Base-by-base conservation (phyloP, 2,888 invertebrate genomes). In the Perizoma flavofasciatum region DNA sequence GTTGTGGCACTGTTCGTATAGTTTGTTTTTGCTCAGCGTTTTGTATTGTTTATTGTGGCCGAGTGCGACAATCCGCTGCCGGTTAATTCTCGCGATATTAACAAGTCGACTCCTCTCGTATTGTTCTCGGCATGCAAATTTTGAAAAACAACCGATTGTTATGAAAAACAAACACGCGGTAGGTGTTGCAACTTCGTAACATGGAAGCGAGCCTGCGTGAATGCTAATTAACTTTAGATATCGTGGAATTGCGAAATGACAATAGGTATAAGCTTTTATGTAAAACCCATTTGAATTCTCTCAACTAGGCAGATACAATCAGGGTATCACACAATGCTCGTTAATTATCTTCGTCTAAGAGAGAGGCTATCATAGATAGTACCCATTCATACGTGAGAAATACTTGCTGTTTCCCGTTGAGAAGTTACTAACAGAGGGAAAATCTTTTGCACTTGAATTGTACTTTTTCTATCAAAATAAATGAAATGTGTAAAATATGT, bases 1-100 rank as follows among this genome's bases (percentile, higher is more conserved):
- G 89, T 91, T 92, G 88, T 77, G 75, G 77, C 81, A 82, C 78
- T 77, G 88, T 88, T 88, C 84, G 78, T 85, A 85, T 86, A 88
- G 90, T 89, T 89, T 85, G 89, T 90, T 92, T 89, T 90, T 89
- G 86, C 82, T 83, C 76, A 75, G 79, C 85, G 87, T 89, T 91
- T 89, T 86, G 90, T 89, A 90, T 92, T 91, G 90, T 91, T 90
- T 88, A 88, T 83, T 85, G 88, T 86, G 81, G 78, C 74, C 77
- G 82, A 81, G 84, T 81, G 81, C 81, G 87, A 89, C 90, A 88
- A 89, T 85, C 86, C 89, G 78, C 86, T 88, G 84, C 89, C 88
- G 89, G 88, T 86, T 91, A 88, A 89, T 89, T 88, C 89, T 78
- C 86, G 77, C 77, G 88, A 86, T 89, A 88, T 88, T 86, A 87